Conservation (phyloP, 2,113 vertebrate species). For the Tringa solitaria region DNA sequence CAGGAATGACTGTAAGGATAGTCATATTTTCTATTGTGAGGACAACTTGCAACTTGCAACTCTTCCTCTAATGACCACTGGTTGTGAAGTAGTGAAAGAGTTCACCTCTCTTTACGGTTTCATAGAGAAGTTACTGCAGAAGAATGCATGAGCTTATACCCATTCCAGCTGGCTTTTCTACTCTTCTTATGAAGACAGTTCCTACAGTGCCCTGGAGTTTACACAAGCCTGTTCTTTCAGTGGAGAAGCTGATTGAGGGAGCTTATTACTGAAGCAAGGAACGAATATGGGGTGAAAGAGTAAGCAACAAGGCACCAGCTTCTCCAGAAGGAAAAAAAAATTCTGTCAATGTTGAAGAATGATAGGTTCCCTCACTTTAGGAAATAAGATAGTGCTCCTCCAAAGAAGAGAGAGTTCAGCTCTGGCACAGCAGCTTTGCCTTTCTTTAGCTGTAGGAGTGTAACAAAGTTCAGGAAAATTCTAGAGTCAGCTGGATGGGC, state of each 20-base stretch:
- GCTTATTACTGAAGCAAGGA: background rate
- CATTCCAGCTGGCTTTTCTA: background rate
- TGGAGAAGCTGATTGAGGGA: background rate
- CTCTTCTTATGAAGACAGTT: background rate
- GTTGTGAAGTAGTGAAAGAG: background rate
- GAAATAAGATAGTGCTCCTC: background rate
- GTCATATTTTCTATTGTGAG: background rate
- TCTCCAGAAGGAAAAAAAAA: background rate
- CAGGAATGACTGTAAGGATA: background rate
- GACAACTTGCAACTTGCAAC: background rate
- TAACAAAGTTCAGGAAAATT: background rate
- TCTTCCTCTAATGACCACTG: background rate
- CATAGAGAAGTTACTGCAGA: background rate
- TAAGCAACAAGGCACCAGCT: background rate
- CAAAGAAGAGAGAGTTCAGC: background rate
- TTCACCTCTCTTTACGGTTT: background rate
- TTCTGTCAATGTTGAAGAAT: background rate
- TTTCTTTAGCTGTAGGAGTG: background rate
- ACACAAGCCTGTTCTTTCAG: background rate
- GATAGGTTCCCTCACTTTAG: background rate
- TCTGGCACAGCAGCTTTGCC: background rate
- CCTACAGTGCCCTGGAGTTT: background rate
- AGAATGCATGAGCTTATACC: background rate
- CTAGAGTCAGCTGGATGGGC: background rate
- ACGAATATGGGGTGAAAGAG: background rate